Evolutionary conservation across 1,140 invertebrate species (phyloP).

Genomic region (Armadillidium nasatum): DNA sequence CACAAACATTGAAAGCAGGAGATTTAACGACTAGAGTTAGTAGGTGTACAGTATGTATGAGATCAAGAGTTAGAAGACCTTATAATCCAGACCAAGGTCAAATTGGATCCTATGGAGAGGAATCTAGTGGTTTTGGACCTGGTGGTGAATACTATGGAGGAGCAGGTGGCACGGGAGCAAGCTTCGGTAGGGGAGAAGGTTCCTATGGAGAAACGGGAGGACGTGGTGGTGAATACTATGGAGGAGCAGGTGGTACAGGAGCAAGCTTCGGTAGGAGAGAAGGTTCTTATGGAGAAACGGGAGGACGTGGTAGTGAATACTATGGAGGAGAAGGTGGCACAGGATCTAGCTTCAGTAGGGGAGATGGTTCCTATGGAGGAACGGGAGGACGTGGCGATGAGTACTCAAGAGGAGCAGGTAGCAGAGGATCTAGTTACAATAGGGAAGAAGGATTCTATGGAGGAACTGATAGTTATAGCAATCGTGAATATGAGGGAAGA

Average conservation of each 20-base stretch:
- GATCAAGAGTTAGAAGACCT: background rate
- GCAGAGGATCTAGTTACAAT: background rate
- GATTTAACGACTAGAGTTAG: slow-evolving; percentile 74
- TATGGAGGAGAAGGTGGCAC: background rate
- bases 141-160: slow-evolving; percentile 11
- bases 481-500: background rate
- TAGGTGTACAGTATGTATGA: slow-evolving; percentile 57
- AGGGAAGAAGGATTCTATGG: background rate
- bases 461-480: background rate
- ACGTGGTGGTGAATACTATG: background rate
- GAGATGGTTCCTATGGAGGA: slow-evolving; percentile 1
- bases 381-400: slow-evolving; percentile 1
- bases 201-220: background rate
- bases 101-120: slow-evolving; percentile 3
- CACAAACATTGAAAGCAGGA: slow-evolving; percentile 74
- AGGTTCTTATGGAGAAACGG: background rate
- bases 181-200: background rate
- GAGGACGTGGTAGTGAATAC: background rate
- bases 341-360: background rate
- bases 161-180: background rate
- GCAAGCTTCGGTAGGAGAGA: background rate
- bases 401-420: background rate
- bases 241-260: background rate
- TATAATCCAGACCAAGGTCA: slow-evolving; percentile 8
- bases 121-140: background rate